Evolutionary conservation across 2,888 invertebrate species (phyloP), one percentile per base, ranked within the genome.

Genomic region (Hirtodrosophila confusa): DNA sequence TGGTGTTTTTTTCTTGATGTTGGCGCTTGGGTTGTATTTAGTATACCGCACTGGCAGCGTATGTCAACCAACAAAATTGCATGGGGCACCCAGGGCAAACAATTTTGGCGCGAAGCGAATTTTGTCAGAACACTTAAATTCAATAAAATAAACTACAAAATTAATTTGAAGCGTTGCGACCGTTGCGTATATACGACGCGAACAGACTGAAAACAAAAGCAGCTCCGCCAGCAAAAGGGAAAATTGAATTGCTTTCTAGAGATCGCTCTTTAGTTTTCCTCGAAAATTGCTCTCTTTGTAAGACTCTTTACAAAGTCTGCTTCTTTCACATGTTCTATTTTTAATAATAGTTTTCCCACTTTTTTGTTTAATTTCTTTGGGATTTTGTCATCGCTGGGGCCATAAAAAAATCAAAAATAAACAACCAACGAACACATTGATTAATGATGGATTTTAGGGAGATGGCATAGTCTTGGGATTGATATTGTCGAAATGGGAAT

Each of bases 1-100:
- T 35, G 60, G 29, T 11, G 11, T 17, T 17, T 17, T 17, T 17
- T 17, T 17, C 1, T 17, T 17, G 17, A 2, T 17, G 17, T 17
- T 17, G 17, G 1, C 17, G 45, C 31, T 39, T 11, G 39, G 31
- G 40, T 44, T 54, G 4, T 17, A 12, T 65, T 17, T 17, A 17
- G 51, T 69, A 62, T 75, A 73, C 74, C 73, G 58, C 69, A 75
- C 75, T 69, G 68, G 77, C 86, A 58, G 78, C 75, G 62, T 83
- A 74, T 75, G 89, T 69, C 78, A 89, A 75, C 90, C 90, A 89
- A 64, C 89, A 89, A 72, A 86, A 89, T 76, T 90, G 89, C 89
- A 89, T 89, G 79, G 74, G 50, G 63, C 29, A 43, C 31, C 12
- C 36, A 9, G 24, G 10, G 43, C 57, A 63, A 57, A 44, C 48